Conservation (phyloP, 1,140 invertebrate genomes). For the Pissodes strobi region DNA sequence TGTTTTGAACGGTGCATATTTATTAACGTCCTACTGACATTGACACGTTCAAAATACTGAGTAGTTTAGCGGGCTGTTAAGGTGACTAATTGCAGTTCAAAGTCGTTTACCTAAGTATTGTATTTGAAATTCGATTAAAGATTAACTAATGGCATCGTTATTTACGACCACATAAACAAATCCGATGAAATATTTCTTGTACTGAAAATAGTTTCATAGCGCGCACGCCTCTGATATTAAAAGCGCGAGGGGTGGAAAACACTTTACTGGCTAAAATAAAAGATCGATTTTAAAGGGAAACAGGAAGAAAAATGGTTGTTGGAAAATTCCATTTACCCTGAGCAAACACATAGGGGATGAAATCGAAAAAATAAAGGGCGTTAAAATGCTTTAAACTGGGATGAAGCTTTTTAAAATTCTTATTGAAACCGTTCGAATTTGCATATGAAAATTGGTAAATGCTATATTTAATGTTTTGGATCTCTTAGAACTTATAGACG, state of each 20-base stretch:
- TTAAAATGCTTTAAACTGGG: constrained; percentile 14
- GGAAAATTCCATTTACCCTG: constrained; percentile 33
- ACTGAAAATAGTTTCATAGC: background rate
- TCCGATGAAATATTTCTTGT: background rate
- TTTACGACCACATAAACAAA: no score
- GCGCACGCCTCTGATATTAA: background rate
- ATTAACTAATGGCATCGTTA: no score
- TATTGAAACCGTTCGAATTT: background rate
- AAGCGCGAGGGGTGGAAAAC: constrained; percentile 13
- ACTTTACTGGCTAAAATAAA: constrained; percentile 25
- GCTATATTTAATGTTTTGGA: no score
- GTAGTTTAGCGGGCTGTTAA: no score
- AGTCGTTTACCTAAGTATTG: no score
- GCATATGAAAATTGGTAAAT: background rate
- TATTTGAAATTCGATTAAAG: no score
- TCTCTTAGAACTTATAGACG: no score
- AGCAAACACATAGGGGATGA: constrained; percentile 28
- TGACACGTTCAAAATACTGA: no score
- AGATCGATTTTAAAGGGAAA: constrained; percentile 35
- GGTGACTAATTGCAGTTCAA: no score
- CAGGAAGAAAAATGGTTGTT: constrained; percentile 32
- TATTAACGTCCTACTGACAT: no score
- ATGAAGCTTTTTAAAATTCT: constrained; percentile 16
- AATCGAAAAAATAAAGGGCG: constrained; percentile 23
- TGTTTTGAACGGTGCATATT: no score